Conservation (phyloP, 1,140 invertebrate species). For the Hycleus phaleratus region DNA sequence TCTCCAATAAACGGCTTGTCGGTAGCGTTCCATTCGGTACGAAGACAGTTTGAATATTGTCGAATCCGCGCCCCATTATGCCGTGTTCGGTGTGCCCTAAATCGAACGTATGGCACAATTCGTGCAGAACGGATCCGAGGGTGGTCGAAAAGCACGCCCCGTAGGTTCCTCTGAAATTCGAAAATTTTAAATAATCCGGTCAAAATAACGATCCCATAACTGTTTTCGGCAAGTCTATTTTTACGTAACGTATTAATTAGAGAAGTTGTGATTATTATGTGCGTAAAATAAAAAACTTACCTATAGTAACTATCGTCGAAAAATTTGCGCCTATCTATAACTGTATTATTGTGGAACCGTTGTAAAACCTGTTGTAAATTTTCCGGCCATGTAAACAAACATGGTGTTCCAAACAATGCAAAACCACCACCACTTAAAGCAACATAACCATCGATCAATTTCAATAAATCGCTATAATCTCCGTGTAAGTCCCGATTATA, state of each 20-base stretch:
- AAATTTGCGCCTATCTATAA: conserved; percentile 53
- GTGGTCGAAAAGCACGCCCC: conserved; percentile 88
- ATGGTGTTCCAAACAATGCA: conserved; percentile 83
- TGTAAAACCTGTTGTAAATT: conserved; percentile 58
- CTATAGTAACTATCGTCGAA: conserved; percentile 71
- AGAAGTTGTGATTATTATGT: too few species aligned
- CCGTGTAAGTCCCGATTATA: conserved; percentile 29
- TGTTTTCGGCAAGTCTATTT: too few species aligned
- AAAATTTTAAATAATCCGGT: conserved; percentile 16
- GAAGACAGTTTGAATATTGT: conserved; percentile 74
- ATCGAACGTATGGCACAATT: conserved; percentile 91
- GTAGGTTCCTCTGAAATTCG: conserved; percentile 54
- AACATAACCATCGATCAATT: conserved; percentile 72
- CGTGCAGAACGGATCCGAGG: conserved; percentile 87
- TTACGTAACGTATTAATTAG: too few species aligned
- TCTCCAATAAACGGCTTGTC: conserved; percentile 33
- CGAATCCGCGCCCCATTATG: conserved; percentile 92
- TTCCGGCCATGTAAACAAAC: conserved; percentile 84
- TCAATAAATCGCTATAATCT: conserved; percentile 66
- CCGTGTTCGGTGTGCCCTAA: conserved; percentile 83
- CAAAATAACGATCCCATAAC: too few species aligned
- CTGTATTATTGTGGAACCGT: conserved; percentile 45
- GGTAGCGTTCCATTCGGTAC: conserved; percentile 42
- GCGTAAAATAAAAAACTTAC: too few species aligned
- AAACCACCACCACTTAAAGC: conserved; percentile 85